These are phyloP conservation scores for Tipula helvola DNA, from an alignment of 2,888 invertebrate genomes.

Conservation along the genomic window DNA sequence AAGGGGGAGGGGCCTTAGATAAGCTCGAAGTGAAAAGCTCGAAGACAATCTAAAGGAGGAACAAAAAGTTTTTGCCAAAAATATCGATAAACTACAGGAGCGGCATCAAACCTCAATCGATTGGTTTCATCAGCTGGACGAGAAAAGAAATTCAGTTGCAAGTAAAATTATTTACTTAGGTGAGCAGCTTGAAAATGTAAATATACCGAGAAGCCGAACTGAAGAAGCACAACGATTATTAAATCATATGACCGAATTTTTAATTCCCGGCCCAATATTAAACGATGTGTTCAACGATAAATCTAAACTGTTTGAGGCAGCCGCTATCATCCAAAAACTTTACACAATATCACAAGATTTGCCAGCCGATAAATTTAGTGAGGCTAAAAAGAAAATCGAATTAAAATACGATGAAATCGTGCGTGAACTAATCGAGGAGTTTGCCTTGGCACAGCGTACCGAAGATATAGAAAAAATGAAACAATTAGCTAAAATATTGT, in stretches of 20 bases:
- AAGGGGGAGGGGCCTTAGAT: no score
- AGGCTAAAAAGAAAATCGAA: constrained; percentile 73
- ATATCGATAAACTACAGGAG: constrained; percentile 70
- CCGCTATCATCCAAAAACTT: constrained; percentile 94
- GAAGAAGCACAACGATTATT: constrained; percentile 90
- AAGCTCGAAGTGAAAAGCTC: constrained; percentile 65
- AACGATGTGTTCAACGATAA: constrained; percentile 81
- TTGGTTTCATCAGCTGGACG: constrained; percentile 85
- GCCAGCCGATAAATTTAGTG: constrained; percentile 74
- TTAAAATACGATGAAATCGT: constrained; percentile 86
- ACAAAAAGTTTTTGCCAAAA: constrained; percentile 68
- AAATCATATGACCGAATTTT: constrained; percentile 83
- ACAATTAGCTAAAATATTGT: constrained; percentile 78
- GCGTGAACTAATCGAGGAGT: constrained; percentile 82
- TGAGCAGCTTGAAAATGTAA: constrained; percentile 93
- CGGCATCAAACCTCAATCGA: constrained; percentile 75
- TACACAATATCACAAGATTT: constrained; percentile 92
- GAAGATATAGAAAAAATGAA: constrained; percentile 84
- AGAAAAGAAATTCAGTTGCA: constrained; percentile 92
- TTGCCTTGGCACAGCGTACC: constrained; percentile 75
- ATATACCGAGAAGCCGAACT: constrained; percentile 85
- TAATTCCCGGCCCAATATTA: constrained; percentile 71
- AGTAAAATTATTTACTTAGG: constrained; percentile 97
- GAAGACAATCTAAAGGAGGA: constrained; percentile 76
- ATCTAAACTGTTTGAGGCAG: constrained; percentile 52